Base-by-base conservation (phyloP, 1,140 invertebrate genomes). In the Aradophagus sp. region DNA sequence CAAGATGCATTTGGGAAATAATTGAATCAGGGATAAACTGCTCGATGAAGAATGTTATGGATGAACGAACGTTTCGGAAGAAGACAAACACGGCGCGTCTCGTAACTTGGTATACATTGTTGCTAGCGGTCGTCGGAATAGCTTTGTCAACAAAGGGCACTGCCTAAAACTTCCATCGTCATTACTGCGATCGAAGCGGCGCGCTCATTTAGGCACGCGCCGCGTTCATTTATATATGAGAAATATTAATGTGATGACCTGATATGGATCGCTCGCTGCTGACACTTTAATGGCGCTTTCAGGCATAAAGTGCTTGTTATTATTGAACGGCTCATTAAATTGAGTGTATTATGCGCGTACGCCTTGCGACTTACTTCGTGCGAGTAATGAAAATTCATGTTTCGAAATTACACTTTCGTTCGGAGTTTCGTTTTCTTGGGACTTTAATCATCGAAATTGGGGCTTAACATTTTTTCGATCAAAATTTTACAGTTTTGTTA, bases 231-330 rank as follows among this genome's bases (percentile, higher is more conserved):
- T 67, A 50, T 63, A 67, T 50, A 63, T 58, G 45, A 63, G 52
- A 73, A 73, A 63, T 73, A 73, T 73, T 67, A 73, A 67, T 56
- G n/a, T 59, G 62, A 67, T 56, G 70, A 59, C 14, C 56, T 44
- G 70, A 73, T 73, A 73, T 44, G 70, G 58, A 73, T 73, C 70
- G 70, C 58, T 73, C 52, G 45, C 61, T 35, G 70, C 70, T 73
- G 70, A 73, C 70, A 73, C 63, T 73, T 73, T 73, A 73, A 73
- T 73, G 58, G 53, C 47, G 62, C 58, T 56, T 50, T 48, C 44
- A 48, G 26, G 52, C 52, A 58, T 63, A 63, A 73, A 73, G 70
- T 73, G 52, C 70, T 67, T 68, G 63, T 73, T 73, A 67, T 67
- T 62, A 73, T 52, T 67, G 45, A 67, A 67, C 45, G 70, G 58